phyloP scores from a whole-genome alignment of 2,888 invertebrate genomes.

The Escarpia spicata region DNA sequence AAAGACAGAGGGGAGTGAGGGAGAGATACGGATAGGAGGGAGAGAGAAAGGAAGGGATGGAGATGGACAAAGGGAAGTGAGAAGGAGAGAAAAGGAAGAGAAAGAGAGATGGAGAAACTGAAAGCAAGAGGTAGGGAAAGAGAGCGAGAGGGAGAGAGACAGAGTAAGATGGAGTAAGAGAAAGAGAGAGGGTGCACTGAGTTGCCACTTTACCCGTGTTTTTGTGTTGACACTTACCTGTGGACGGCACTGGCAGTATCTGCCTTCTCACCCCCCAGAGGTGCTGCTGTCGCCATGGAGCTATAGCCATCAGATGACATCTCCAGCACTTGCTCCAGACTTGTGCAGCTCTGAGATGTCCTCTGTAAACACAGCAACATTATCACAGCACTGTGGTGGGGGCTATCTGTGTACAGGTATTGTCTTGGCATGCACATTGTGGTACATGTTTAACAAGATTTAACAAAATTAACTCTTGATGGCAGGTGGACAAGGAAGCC shows the following conservation, averaged over 20 bases:
- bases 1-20: no score
- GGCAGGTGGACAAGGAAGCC: no score
- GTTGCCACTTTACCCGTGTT: no score
- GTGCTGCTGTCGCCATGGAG: neutral
- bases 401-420: no score
- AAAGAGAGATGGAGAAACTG: neutral
- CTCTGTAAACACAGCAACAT: neutral
- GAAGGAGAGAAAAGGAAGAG: no score
- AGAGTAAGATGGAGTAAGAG: neutral
- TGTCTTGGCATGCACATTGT: no score
- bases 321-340: neutral
- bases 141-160: neutral
- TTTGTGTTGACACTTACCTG: neutral
- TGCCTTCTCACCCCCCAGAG: neutral
- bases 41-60: no score
- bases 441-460: no score
- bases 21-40: no score
- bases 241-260: neutral
- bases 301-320: neutral
- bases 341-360: neutral
- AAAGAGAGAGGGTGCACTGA: neutral
- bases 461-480: no score
- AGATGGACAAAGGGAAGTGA: no score
- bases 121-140: neutral
- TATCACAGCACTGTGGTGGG: neutral